Conservation (phyloP, 2,113 vertebrate genomes). For the Dissostichus mawsoni region DNA sequence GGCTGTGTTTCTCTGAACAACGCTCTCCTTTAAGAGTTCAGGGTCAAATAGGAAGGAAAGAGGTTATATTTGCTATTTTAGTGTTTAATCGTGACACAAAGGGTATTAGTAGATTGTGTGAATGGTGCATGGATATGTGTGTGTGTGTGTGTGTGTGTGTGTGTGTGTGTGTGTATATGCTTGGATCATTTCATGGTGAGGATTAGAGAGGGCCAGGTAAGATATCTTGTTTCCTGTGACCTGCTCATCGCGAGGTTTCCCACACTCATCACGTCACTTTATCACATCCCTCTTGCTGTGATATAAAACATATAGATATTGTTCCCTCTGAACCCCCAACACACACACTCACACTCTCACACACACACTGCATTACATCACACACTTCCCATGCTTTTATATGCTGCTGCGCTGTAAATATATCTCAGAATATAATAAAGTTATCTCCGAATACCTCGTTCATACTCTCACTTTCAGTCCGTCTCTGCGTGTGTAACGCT, state of each 20-base stretch:
- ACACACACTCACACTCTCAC: slow-evolving; percentile 41
- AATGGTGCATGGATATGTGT: background rate
- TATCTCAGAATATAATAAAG: slow-evolving; percentile 7
- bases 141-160: too few relatives aligned
- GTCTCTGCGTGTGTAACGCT: slow-evolving; percentile 66
- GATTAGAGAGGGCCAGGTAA: slow-evolving; percentile 74
- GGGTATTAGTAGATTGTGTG: slow-evolving; percentile 11
- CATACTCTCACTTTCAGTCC: slow-evolving; percentile 41
- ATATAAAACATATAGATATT: slow-evolving; percentile 67
- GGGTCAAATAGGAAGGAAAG: background rate
- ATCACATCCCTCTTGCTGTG: slow-evolving; percentile 59
- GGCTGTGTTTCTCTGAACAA: too few relatives aligned
- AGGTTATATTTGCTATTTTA: slow-evolving; percentile 13
- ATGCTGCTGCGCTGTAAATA: slow-evolving; percentile 59
- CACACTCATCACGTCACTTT: slow-evolving; percentile 80
- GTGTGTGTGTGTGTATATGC: background rate
- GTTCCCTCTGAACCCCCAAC: slow-evolving; percentile 32
- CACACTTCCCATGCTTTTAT: slow-evolving; percentile 26
- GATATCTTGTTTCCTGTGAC: slow-evolving; percentile 81
- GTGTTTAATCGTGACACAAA: slow-evolving; percentile 30
- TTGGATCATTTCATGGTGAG: slow-evolving; percentile 73
- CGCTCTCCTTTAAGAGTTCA: too few relatives aligned
- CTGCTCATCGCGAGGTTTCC: slow-evolving; percentile 74
- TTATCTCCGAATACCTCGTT: slow-evolving; percentile 51
- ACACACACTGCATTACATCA: slow-evolving; percentile 28